Evolutionary conservation across 2,113 vertebrate species (phyloP).

Genomic region (Crypturellus undulatus): DNA sequence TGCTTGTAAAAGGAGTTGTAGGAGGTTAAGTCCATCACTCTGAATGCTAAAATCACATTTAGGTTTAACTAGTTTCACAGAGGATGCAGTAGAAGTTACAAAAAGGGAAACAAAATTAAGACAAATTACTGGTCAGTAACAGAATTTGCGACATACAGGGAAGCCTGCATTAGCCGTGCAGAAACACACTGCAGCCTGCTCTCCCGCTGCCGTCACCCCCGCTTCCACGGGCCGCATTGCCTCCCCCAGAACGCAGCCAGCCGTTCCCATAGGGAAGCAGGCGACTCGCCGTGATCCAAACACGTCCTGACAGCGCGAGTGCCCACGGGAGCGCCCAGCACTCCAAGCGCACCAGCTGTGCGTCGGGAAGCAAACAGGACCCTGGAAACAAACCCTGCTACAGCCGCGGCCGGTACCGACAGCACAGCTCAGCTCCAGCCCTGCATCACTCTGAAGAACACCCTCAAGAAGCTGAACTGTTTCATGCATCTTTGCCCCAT

Average conservation of each 20-base stretch:
- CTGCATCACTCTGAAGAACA: neutral
- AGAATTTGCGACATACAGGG: neutral
- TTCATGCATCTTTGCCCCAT: neutral
- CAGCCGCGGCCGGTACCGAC: fast-evolving
- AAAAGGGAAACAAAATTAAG: neutral
- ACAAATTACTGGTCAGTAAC: neutral
- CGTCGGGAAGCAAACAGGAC: no score
- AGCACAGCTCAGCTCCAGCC: neutral
- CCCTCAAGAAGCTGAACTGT: fast-evolving
- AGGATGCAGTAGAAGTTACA: neutral
- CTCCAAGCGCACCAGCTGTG: no score
- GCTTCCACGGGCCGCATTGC: neutral
- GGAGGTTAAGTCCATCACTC: neutral
- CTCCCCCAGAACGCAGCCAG: neutral
- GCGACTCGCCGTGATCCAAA: neutral
- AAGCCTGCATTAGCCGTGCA: neutral
- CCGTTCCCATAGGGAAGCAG: neutral
- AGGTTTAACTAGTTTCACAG: neutral
- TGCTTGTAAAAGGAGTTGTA: fast-evolving
- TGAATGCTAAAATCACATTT: neutral
- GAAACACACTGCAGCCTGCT: neutral
- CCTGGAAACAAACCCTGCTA: no score
- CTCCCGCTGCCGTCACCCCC: neutral
- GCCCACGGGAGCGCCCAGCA: neutral
- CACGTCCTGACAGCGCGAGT: no score